Evolutionary conservation across 2,888 invertebrate species (phyloP).

Genomic region (Drosophila borborema): DNA sequence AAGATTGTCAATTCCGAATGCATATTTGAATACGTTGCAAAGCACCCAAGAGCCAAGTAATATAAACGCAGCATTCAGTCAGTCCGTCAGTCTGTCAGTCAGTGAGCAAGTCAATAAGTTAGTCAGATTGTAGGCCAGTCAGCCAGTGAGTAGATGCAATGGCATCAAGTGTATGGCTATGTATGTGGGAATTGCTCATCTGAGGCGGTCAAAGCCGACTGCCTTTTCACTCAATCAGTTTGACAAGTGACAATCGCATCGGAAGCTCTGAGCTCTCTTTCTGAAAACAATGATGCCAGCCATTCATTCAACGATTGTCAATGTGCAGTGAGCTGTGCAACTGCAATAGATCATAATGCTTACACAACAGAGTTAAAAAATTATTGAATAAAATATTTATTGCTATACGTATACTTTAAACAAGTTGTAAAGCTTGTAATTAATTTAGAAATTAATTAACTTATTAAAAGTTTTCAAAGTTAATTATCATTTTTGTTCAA

Average conservation of each 20-base stretch:
- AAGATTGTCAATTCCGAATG: slow-evolving; percentile 26
- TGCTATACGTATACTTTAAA: background rate
- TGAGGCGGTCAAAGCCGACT: slow-evolving; percentile 32
- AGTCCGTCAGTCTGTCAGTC: slow-evolving; percentile 21
- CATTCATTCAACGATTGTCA: slow-evolving; percentile 17
- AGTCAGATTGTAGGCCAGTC: slow-evolving; percentile 9
- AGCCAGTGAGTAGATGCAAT: slow-evolving; percentile 27
- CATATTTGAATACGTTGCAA: slow-evolving; percentile 46
- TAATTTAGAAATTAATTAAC: background rate
- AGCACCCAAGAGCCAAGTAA: slow-evolving; percentile 38
- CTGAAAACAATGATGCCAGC: slow-evolving; percentile 57
- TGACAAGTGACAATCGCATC: slow-evolving; percentile 69
- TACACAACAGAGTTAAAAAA: background rate
- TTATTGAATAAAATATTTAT: background rate
- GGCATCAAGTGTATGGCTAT: slow-evolving; percentile 5
- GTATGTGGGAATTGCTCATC: slow-evolving; percentile 18
- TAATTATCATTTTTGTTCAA: background rate
- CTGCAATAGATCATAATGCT: background rate
- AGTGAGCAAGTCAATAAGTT: slow-evolving; percentile 1
- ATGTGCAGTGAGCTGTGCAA: background rate
- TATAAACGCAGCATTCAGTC: slow-evolving; percentile 4
- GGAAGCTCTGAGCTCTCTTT: slow-evolving; percentile 35
- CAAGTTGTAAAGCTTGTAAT: background rate
- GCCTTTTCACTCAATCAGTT: slow-evolving; percentile 68
- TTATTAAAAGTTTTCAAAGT: too few species aligned